phyloP scores from a whole-genome alignment of 2,113 vertebrate genomes.

The Bubo scandiacus region DNA sequence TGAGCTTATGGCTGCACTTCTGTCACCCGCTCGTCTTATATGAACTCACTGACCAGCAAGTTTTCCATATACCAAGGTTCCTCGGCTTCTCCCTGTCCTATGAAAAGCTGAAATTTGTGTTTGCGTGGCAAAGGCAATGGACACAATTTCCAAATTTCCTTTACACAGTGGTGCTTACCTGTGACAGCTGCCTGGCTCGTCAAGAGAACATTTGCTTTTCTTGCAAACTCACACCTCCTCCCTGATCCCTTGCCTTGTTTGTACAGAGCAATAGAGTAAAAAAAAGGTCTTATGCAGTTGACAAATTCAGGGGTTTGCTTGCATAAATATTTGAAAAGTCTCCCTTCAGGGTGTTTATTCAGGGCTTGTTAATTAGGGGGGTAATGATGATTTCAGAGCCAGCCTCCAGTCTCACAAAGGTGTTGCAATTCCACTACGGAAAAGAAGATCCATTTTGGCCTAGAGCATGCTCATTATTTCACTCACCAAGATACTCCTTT shows the following conservation, averaged over 20 bases:
- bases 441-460: slow-evolving; percentile 44
- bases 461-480: slow-evolving; percentile 44
- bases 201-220: neutral
- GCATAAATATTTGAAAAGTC: neutral
- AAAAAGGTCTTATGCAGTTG: neutral
- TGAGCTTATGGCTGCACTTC: neutral
- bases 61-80: neutral
- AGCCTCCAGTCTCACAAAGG: neutral
- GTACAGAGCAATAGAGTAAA: neutral
- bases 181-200: neutral
- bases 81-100: neutral
- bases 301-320: neutral
- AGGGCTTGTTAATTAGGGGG: neutral
- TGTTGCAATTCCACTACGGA: slow-evolving; percentile 1
- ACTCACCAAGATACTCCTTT: slow-evolving; percentile 52
- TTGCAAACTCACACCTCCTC: neutral
- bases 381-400: neutral
- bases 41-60: neutral
- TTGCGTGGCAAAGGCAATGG: neutral
- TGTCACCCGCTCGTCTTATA: neutral
- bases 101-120: neutral
- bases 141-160: neutral
- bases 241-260: neutral
- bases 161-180: neutral
- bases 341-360: neutral